Conservation (phyloP, 2,113 vertebrate genomes). For the Phycodurus eques region DNA sequence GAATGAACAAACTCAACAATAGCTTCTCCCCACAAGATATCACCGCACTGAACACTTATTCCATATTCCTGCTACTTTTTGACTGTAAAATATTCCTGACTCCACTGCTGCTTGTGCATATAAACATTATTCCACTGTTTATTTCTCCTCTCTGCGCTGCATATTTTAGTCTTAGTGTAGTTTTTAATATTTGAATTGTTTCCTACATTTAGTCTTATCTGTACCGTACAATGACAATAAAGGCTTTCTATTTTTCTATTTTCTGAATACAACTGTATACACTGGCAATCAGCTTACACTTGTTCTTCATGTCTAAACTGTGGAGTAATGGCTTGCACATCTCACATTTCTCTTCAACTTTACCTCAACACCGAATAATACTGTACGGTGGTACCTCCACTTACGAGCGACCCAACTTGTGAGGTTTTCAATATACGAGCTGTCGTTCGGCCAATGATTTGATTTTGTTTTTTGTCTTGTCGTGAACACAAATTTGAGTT, state of each 20-base stretch:
- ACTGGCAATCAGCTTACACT: neutral
- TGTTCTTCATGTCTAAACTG: neutral
- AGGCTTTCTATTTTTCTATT: no score
- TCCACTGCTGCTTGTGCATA: neutral
- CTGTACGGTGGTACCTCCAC: neutral
- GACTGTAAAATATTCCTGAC: neutral
- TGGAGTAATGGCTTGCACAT: neutral
- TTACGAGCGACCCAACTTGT: neutral
- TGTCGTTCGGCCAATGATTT: neutral
- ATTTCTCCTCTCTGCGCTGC: no score
- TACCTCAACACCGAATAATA: neutral
- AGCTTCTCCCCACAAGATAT: no score
- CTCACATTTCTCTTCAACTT: neutral
- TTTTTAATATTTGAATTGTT: no score
- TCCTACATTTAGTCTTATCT: no score
- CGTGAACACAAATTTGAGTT: neutral
- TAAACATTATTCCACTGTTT: no score
- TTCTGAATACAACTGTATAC: slow-evolving; percentile 2
- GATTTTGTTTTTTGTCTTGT: neutral
- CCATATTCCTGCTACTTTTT: neutral
- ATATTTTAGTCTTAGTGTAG: no score
- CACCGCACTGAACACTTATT: neutral
- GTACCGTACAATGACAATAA: no score
- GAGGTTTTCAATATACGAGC: neutral
- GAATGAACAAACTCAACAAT: no score